Evolutionary conservation across 2,888 invertebrate species (phyloP).

Genomic region (Arrhopalites spinosus): DNA sequence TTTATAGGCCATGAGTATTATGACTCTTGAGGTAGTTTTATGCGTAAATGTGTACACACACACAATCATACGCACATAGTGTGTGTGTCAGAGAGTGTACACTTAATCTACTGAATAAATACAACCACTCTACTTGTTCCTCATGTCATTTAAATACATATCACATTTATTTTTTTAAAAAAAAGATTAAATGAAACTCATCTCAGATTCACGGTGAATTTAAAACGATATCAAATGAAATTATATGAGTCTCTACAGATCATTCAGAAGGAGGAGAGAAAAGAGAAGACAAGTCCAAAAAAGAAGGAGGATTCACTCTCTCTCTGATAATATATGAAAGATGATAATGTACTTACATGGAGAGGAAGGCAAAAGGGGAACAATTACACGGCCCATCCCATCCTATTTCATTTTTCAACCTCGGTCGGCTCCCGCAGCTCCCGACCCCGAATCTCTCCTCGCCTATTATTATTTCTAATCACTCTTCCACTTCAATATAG

Average conservation of each 20-base stretch:
- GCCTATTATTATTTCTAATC: conserved; percentile 48
- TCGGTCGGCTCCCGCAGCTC: conserved; percentile 44
- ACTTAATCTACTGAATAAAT: conserved; percentile 4
- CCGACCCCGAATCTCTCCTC: conserved; percentile 38
- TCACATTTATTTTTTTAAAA: not conserved
- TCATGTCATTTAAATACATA: conserved; percentile 7
- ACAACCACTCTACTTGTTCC: not conserved
- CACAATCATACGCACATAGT: not conserved
- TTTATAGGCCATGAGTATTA: not conserved
- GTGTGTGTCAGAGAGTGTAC: no score
- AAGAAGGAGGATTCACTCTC: no score
- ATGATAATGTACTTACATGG: not conserved
- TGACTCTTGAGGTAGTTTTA: no score
- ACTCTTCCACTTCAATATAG: conserved; percentile 35
- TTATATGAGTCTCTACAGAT: not conserved
- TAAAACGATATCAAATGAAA: conserved; percentile 9
- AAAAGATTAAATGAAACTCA: not conserved
- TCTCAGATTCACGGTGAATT: not conserved
- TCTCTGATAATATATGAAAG: no score
- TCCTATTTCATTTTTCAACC: conserved; percentile 53
- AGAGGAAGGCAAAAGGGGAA: conserved; percentile 36
- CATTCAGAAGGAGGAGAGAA: not conserved
- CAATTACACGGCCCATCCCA: conserved; percentile 55
- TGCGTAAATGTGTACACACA: not conserved
- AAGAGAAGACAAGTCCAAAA: no score